Base-by-base conservation (phyloP, 2,888 invertebrate genomes). In the Rotaria socialis region DNA sequence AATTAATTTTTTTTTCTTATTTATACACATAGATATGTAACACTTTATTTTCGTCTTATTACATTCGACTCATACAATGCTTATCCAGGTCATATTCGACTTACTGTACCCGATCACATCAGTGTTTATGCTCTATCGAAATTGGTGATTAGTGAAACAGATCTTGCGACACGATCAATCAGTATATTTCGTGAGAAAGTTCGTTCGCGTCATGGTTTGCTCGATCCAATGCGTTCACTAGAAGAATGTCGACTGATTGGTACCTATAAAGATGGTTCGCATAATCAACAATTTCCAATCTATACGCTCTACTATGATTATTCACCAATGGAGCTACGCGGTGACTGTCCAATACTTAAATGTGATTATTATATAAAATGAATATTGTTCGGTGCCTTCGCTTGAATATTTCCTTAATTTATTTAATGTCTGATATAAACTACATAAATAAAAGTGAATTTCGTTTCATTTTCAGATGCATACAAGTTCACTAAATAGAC, bases 291-390 rank as follows among this genome's bases (percentile, higher is more conserved):
- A 47, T 80, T 80, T n/a, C 80, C 80, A 47, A 80, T n/a, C 0
- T 80, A 80, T 80, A 80, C 80, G 47, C 43, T 80, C 35, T 80
- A 80, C 47, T 80, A 80, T 80, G 80, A 80, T 43, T 80, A 80
- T 74, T n/a, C n/a, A 35, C 43, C 47, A n/a, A 22, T 80, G 22
- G 80, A 47, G 5, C 11, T 80, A 16, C 47, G 47, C 24, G 4
- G 27, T 67, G 80, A 43, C 35, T 80, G 80, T 80, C 80, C 80
- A 47, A 80, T 80, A 47, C 47, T 80, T 14, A 80, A 80, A 80
- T 80, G 80, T 80, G 80, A 80, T 80, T 80, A 80, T 80, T 80
- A 24, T 80, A 35, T 35, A 14, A 67, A 35, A 35, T 35, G 27
- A 67, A 16, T 35, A 35, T 67, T 67, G 0, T 24, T 4, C 24